phyloP scores from a whole-genome alignment of 2,888 invertebrate genomes.

The Hipparchia semele region DNA sequence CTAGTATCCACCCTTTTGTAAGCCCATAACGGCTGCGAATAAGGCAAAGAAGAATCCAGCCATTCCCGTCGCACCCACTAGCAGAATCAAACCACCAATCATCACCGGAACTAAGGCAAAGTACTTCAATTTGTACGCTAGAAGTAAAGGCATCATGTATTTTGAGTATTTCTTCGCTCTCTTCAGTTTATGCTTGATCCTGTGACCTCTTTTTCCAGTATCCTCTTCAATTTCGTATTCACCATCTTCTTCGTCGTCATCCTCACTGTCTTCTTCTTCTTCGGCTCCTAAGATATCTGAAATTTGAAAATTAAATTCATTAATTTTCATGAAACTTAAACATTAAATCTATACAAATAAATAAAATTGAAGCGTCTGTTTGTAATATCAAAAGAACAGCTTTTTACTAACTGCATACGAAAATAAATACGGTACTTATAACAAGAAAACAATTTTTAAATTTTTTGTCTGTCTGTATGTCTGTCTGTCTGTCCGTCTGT shows the following conservation, averaged over 20 bases:
- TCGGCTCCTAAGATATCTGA: constrained; percentile 71
- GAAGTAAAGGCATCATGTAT: constrained; percentile 88
- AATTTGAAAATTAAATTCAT: constrained; percentile 40
- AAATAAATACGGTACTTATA: too few relatives aligned
- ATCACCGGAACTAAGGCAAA: constrained; percentile 90
- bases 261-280: constrained; percentile 57
- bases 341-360: neutral
- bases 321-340: neutral
- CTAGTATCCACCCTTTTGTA: constrained; percentile 82
- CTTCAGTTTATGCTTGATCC: constrained; percentile 48
- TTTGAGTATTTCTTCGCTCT: constrained; percentile 81
- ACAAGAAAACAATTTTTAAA: too few relatives aligned
- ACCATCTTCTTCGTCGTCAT: constrained; percentile 61
- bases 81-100: constrained; percentile 87
- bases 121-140: constrained; percentile 93
- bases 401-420: too few relatives aligned
- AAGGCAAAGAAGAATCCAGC: constrained; percentile 95
- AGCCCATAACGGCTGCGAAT: constrained; percentile 91
- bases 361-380: too few relatives aligned
- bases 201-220: constrained; percentile 38
- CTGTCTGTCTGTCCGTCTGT: too few relatives aligned
- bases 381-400: too few relatives aligned
- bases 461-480: too few relatives aligned
- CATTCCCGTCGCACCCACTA: constrained; percentile 90
- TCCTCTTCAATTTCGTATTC: constrained; percentile 58